Evolutionary conservation across 2,888 invertebrate genomes (phyloP).

Genomic region (Chrysolina oricalcia): DNA sequence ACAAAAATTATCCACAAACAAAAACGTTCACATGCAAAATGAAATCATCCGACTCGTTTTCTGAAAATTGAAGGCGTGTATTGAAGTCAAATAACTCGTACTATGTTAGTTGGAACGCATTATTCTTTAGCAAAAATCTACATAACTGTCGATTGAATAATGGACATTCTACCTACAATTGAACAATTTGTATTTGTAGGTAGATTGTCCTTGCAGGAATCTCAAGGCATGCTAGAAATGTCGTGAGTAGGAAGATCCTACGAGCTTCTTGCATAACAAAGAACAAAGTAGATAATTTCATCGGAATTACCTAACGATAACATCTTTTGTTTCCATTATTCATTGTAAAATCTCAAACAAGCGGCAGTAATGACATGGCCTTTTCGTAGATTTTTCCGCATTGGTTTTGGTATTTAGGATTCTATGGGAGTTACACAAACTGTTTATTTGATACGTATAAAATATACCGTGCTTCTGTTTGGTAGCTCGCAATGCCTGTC

Average conservation of each 20-base stretch:
- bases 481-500: no score
- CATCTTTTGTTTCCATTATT: conserved; percentile 33
- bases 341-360: conserved; percentile 23
- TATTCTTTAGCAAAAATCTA: background rate
- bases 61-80: conserved; percentile 12
- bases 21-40: no score
- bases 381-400: background rate
- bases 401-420: background rate
- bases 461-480: no score
- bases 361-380: background rate
- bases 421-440: no score
- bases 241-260: conserved; percentile 56
- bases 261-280: conserved; percentile 54
- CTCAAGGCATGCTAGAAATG: conserved; percentile 55
- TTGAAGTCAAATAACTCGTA: background rate
- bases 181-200: conserved; percentile 40
- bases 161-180: conserved; percentile 37
- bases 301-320: conserved; percentile 39
- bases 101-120: background rate
- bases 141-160: conserved; percentile 11
- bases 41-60: no score
- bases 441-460: no score
- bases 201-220: conserved; percentile 48
- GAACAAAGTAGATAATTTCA: conserved; percentile 40
- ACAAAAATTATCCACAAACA: no score